Base-by-base conservation (phyloP, 2,888 invertebrate genomes). In the Acrobasis consociella region DNA sequence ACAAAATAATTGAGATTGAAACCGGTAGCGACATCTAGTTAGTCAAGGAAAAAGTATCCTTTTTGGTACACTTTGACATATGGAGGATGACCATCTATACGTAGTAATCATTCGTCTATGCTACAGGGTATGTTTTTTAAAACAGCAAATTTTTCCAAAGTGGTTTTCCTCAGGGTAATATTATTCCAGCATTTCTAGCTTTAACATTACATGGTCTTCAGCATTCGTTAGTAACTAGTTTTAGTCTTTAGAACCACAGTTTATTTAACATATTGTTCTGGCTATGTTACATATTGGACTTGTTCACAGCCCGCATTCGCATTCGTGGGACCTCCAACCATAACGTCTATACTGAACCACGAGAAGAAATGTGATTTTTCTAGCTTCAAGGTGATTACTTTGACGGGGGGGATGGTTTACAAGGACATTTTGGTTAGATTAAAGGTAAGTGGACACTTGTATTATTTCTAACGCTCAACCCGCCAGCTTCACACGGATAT, bases 281-380 rank as follows among this genome's bases (percentile, higher is more conserved):
- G 1, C 13, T 11, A 42, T 42, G 2, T 11, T 42, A 3, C 11
- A 10, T 11, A 39, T 42, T 11, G 10, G 42, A 11, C 0, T 55
- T 56, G 38, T 62, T 65, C 76, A 7, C 78, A 90, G 90, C 90
- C 90, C 8, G 11, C 65, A 1, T 49, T 65, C 2, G 50, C 65
- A 0, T 58, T 83, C 55, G 11, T 78, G 0, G 71, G 75, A 7
- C 83, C 88, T 0, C 59, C 78, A 0, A 37, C 78, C 2, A 60
- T 77, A 9, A 59, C 71, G 0, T 62, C 68, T 0, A 66, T 89
- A 9, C 22, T 88, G 49, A 73, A 71, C 13, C 70, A 72, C 17
- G 75, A 78, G 11, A 77, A 80, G 39, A 65, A 77, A 8, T 88
- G 87, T 37, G 87, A 89, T 64, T 66, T 87, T 9, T 76, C 79